Evolutionary conservation across 2,113 vertebrate genomes (phyloP).

Genomic region (Sinosuthora webbiana): DNA sequence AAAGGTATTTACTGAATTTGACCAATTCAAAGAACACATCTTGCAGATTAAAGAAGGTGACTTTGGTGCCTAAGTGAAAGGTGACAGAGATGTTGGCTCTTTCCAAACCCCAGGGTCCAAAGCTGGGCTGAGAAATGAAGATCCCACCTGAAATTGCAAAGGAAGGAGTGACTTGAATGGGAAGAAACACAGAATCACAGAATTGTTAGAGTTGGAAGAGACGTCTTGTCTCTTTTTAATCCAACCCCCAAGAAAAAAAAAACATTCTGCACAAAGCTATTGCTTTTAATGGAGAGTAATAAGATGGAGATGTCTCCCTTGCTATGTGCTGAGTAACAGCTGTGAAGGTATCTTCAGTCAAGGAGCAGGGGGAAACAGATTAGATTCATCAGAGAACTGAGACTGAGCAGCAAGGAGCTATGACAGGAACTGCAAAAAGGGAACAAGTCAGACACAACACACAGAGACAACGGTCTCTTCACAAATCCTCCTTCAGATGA

Average conservation of each 20-base stretch:
- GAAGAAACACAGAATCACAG: background rate
- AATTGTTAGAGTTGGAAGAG: background rate
- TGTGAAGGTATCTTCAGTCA: background rate
- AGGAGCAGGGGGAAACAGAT: background rate
- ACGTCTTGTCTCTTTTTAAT: background rate
- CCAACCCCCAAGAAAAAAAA: background rate
- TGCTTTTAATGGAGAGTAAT: background rate
- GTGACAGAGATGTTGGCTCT: background rate
- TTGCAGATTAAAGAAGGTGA: background rate
- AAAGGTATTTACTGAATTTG: background rate
- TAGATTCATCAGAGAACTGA: conserved; percentile 17
- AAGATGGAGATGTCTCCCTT: background rate
- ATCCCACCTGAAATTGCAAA: background rate
- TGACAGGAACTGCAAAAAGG: conserved; percentile 14
- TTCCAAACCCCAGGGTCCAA: background rate
- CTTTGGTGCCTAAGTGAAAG: background rate
- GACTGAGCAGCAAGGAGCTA: conserved; percentile 19
- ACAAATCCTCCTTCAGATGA: conserved; percentile 53
- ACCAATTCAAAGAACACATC: background rate
- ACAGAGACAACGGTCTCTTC: background rate
- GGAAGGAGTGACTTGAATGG: background rate
- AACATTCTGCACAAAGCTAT: background rate
- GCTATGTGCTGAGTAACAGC: background rate
- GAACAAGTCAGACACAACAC: background rate
- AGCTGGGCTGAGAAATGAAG: background rate